Percentiles rank a stretch among this genome's conserved stretches.
Conservation (phyloP, 2,797 vertebrate species). For the Staurois parvus region DNA sequence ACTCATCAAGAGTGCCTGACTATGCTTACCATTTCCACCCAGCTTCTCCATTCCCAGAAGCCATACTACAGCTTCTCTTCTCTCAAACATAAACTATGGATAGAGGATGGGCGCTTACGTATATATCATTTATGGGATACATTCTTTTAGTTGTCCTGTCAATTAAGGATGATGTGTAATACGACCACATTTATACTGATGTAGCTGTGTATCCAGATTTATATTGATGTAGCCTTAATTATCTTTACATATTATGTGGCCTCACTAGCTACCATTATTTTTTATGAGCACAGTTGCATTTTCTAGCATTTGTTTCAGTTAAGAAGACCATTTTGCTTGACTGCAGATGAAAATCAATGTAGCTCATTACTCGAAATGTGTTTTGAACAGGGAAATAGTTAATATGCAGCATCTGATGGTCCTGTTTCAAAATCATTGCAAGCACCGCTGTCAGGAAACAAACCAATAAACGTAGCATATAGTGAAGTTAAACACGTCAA, state of each 20-base stretch:
- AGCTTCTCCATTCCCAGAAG: no score
- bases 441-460: conserved; percentile 1
- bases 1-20: no score
- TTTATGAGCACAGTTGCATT: conserved; percentile 21
- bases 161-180: not conserved
- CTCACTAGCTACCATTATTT: conserved; percentile 26
- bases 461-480: not conserved
- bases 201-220: not conserved
- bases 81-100: no score
- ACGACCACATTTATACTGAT: conserved; percentile 3
- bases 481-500: not conserved
- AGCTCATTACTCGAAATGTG: conserved; percentile 38
- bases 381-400: conserved; percentile 33
- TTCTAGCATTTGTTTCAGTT: conserved; percentile 41
- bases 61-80: no score
- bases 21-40: no score
- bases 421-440: conserved; percentile 5
- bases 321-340: conserved; percentile 35
- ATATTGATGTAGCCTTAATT: conserved; percentile 18
- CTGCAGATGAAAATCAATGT: conserved; percentile 39
- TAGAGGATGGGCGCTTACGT: no score
- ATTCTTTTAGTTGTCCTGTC: not conserved
- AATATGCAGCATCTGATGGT: conserved; percentile 23
- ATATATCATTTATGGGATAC: not conserved
- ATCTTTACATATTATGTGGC: conserved; percentile 25